A percentile compares a stretch with the other conserved stretches of the same genome.
Evolutionary conservation across 2,888 invertebrate species (phyloP).

Genomic region (Hirtodrosophila trivittata): DNA sequence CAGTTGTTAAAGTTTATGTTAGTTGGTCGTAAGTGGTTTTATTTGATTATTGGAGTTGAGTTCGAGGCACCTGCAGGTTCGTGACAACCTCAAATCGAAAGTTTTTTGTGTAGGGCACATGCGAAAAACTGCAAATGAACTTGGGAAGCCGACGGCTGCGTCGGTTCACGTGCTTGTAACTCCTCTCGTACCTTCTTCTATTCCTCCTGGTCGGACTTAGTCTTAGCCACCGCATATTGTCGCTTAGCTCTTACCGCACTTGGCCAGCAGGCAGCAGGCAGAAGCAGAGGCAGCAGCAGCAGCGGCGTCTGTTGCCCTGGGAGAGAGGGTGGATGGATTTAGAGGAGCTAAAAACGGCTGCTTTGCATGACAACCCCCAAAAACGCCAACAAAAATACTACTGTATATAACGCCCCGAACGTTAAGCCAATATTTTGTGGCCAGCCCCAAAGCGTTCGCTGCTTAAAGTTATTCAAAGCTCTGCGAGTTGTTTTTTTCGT

Average conservation of each 20-base stretch:
- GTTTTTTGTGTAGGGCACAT: slow-evolving; percentile 42
- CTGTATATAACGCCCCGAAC: slow-evolving; percentile 55
- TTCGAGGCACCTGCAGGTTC: slow-evolving; percentile 35
- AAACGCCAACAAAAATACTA: slow-evolving; percentile 2
- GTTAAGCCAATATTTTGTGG: slow-evolving; percentile 77
- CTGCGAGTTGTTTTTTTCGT: slow-evolving; percentile 29
- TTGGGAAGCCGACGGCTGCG: slow-evolving; percentile 50
- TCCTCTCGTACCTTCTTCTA: too few species aligned
- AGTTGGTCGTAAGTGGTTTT: background rate
- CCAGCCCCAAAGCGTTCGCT: slow-evolving; percentile 33
- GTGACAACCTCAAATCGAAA: slow-evolving; percentile 42
- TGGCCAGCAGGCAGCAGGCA: slow-evolving; percentile 7
- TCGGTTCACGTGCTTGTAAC: slow-evolving; percentile 38
- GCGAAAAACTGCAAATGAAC: slow-evolving; percentile 73
- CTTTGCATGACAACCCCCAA: slow-evolving; percentile 41
- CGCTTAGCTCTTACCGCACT: slow-evolving; percentile 47
- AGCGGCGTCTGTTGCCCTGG: background rate
- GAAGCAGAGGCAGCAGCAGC: too few species aligned
- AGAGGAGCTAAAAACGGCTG: slow-evolving; percentile 25
- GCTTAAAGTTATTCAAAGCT: slow-evolving; percentile 76
- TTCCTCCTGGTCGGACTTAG: slow-evolving; percentile 44
- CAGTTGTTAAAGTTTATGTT: too few species aligned
- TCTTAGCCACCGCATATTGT: slow-evolving; percentile 58
- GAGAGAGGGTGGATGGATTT: background rate
- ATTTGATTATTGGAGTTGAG: background rate